A percentile compares a stretch with the other conserved stretches of the same genome.
Conservation (phyloP, 2,888 invertebrate species). For the Rambutsinella grinnellia region DNA sequence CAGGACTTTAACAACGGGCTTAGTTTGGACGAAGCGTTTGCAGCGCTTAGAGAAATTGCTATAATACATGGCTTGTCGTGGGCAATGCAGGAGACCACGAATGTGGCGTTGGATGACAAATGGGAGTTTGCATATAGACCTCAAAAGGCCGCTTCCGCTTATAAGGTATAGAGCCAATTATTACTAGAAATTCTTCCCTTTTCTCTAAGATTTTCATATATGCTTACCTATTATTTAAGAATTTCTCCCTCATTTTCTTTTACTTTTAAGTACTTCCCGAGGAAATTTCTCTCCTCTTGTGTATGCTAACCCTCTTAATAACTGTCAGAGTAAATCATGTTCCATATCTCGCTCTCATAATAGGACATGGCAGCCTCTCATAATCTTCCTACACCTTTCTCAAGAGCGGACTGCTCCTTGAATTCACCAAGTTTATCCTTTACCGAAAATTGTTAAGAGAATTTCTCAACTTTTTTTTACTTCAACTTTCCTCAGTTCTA, state of each 20-base stretch:
- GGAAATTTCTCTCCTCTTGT: background rate
- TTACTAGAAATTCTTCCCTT: constrained; percentile 1
- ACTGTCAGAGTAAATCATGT: constrained; percentile 56
- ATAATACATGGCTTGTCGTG: constrained; percentile 58
- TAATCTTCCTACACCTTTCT: constrained; percentile 11
- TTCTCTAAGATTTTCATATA: background rate
- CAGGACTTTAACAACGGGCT: constrained; percentile 58
- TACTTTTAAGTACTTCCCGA: background rate
- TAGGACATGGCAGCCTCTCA: constrained; percentile 46
- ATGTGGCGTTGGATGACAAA: constrained; percentile 60
- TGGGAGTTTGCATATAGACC: constrained; percentile 65
- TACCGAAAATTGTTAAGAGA: too few relatives aligned
- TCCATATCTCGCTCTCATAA: constrained; percentile 16
- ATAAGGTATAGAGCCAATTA: constrained; percentile 52
- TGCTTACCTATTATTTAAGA: background rate
- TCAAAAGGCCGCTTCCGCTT: constrained; percentile 65
- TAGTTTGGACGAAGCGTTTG: constrained; percentile 56
- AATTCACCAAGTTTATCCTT: too few relatives aligned
- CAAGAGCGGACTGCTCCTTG: background rate
- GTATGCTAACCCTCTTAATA: constrained; percentile 45
- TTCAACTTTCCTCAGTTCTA: background rate
- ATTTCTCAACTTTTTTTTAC: background rate
- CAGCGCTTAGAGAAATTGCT: constrained; percentile 60
- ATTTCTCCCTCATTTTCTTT: constrained; percentile 5
- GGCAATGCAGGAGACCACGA: constrained; percentile 61